A percentile compares a stretch with the other conserved stretches of the same genome.
These are phyloP conservation scores for Carposina sasakii DNA, from an alignment of 1,140 invertebrate species.

Conservation along the genomic window DNA sequence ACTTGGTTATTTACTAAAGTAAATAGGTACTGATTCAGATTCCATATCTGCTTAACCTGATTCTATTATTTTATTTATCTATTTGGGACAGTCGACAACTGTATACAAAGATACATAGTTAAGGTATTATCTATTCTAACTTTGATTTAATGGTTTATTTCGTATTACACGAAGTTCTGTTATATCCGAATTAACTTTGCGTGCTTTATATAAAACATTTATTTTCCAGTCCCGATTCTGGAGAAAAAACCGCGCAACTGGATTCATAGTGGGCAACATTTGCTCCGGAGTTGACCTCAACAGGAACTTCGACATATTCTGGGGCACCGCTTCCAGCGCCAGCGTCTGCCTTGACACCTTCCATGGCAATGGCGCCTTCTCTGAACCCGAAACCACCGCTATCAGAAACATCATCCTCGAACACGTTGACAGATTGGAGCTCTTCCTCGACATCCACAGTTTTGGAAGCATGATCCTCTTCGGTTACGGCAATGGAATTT, in stretches of 20 bases:
- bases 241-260: conserved; percentile 74
- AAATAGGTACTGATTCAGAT: too few species aligned
- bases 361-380: conserved; percentile 78
- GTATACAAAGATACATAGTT: too few species aligned
- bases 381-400: conserved; percentile 77
- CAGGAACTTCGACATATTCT: conserved; percentile 76
- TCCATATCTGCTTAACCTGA: too few species aligned
- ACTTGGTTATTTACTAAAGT: too few species aligned
- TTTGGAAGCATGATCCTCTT: conserved; percentile 78
- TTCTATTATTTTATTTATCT: too few species aligned
- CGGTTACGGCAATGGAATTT: conserved; percentile 74
- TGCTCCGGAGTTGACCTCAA: conserved; percentile 77
- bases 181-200: too few species aligned
- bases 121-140: too few species aligned
- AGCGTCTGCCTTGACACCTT: conserved; percentile 79
- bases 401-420: conserved; percentile 55
- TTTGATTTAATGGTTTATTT: too few species aligned
- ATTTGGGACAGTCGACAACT: too few species aligned
- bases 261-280: conserved; percentile 20
- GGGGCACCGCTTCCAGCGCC: conserved; percentile 56
- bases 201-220: too few species aligned
- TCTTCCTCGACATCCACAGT: conserved; percentile 76
- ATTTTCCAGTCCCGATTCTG: conserved; percentile 69
- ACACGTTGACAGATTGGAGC: conserved; percentile 52
- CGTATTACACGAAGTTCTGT: too few species aligned